Base-by-base conservation (phyloP, 2,113 vertebrate species). In the Platycercus adscitus region DNA sequence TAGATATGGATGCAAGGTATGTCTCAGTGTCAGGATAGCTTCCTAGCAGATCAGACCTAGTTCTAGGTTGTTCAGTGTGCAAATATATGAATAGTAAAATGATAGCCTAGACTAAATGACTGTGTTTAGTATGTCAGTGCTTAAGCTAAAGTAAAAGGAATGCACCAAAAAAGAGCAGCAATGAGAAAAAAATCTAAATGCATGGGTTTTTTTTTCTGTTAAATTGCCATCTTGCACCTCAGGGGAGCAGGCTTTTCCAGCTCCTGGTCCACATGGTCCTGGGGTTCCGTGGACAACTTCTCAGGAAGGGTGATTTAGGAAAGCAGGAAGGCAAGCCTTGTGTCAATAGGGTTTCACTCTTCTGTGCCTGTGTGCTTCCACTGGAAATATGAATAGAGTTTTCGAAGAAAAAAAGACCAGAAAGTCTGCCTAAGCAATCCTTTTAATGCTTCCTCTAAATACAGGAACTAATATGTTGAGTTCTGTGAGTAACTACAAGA, bases 211-310 rank as follows among this genome's bases (percentile, higher is more conserved):
- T 8, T 81, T 46, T n/a, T 65, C 29, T 28, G 19, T 56, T 25
- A 37, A 79, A 58, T 5, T 21, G 43, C 86, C 19, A 60, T 35
- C 47, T 31, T 17, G 3, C 3, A 41, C 11, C 37, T 37, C n/a
- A 31, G 71, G 69, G 53, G 47, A 77, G 41, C 13, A 26, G 69
- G 10, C 23, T 55, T 49, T 66, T 55, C 61, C 53, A 50, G 46
- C 58, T 39, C 14, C 0, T 46, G 65, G 29, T 24, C 20, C 24
- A 1, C 11, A 0, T 28, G 43, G 15, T 35, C 37, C 20, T 21
- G 65, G 15, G 37, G 47, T 43, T 81, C 65, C 18, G 2, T 4
- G 73, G n/a, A 28, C 8, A 1, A 3, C 66, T 56, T 6, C 65
- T 47, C 8, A 1, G 25, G 75, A 68, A 43, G 24, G 53, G 49